Conservation (phyloP, 2,888 invertebrate species). For the Polia nebulosa region DNA sequence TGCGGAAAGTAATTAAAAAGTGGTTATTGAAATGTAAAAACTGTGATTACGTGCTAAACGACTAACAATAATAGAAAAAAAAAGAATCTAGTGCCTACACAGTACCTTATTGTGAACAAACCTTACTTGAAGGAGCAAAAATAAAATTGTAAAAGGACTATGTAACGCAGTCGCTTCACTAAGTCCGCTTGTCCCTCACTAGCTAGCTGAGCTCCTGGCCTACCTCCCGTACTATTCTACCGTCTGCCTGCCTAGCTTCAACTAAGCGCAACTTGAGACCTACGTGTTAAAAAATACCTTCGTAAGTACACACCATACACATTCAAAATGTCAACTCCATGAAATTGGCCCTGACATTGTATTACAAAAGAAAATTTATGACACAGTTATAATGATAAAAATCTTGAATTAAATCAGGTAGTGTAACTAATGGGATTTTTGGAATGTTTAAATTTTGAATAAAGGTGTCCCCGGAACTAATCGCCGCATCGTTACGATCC, state of each 20-base stretch:
- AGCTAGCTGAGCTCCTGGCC: slow-evolving; percentile 84
- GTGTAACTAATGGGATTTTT: slow-evolving; percentile 30
- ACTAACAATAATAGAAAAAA: slow-evolving; percentile 75
- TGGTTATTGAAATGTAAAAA: slow-evolving; percentile 83
- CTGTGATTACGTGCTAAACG: slow-evolving; percentile 84
- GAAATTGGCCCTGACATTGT: slow-evolving; percentile 28
- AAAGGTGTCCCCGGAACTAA: slow-evolving; percentile 41
- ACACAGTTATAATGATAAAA: slow-evolving; percentile 14
- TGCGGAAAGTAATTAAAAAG: slow-evolving; percentile 64
- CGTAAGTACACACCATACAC: slow-evolving; percentile 74
- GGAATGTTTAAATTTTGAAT: slow-evolving; percentile 39
- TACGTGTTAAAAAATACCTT: slow-evolving; percentile 87
- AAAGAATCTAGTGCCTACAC: slow-evolving; percentile 82
- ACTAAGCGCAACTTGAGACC: slow-evolving; percentile 89
- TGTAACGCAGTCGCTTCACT: slow-evolving; percentile 80
- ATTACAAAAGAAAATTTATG: slow-evolving; percentile 23
- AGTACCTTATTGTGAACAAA: slow-evolving; percentile 85
- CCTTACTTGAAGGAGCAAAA: slow-evolving; percentile 78
- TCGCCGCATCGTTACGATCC: slow-evolving; percentile 21
- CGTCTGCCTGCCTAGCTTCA: slow-evolving; percentile 90
- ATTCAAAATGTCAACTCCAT: slow-evolving; percentile 51
- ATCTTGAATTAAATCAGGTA: slow-evolving; percentile 21
- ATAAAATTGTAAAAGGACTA: slow-evolving; percentile 76
- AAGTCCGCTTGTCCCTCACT: slow-evolving; percentile 87
- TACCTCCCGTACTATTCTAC: slow-evolving; percentile 85